A percentile compares a stretch with the other conserved stretches of the same genome.
phyloP scores from a whole-genome alignment of 1,140 invertebrate species.

The Drosophila willistoni region DNA sequence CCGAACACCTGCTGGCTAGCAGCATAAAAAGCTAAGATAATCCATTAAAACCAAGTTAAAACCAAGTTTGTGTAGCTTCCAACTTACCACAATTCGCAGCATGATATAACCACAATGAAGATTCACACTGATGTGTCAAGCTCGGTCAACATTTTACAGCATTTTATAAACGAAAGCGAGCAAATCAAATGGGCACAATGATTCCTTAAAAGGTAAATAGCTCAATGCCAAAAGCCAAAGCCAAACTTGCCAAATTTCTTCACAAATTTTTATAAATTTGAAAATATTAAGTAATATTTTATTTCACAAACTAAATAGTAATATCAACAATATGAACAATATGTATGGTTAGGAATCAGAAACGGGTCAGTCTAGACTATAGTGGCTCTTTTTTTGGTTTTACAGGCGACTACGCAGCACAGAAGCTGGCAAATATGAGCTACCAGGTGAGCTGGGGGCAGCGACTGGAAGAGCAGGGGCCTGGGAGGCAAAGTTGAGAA shows the following conservation, averaged over 20 bases:
- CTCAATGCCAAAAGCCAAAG: constrained; percentile 48
- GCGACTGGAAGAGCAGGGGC: constrained; percentile 42
- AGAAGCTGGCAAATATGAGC: constrained; percentile 59
- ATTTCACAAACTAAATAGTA: constrained; percentile 20
- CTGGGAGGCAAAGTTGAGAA: constrained; percentile 74
- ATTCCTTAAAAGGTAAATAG: constrained; percentile 59
- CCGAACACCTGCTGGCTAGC: constrained; percentile 42
- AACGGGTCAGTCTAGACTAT: constrained; percentile 48
- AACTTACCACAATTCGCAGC: constrained; percentile 61
- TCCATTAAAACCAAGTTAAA: background rate
- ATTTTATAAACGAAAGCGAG: constrained; percentile 52
- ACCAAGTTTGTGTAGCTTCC: background rate
- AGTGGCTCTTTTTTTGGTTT: background rate
- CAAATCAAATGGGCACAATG: constrained; percentile 39
- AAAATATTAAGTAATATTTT: constrained; percentile 41
- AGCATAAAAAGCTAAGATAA: constrained; percentile 44
- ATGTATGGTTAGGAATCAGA: constrained; percentile 46
- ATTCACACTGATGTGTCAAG: constrained; percentile 42
- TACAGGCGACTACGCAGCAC: constrained; percentile 61
- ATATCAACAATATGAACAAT: constrained; percentile 42
- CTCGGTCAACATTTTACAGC: constrained; percentile 10
- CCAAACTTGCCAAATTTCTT: constrained; percentile 32
- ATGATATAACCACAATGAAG: constrained; percentile 56
- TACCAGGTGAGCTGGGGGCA: constrained; percentile 39
- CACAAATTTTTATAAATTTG: constrained; percentile 26